Evolutionary conservation across 2,888 invertebrate genomes (phyloP), one percentile per base, ranked within the genome.

Genomic region (Monochamus alternatus): DNA sequence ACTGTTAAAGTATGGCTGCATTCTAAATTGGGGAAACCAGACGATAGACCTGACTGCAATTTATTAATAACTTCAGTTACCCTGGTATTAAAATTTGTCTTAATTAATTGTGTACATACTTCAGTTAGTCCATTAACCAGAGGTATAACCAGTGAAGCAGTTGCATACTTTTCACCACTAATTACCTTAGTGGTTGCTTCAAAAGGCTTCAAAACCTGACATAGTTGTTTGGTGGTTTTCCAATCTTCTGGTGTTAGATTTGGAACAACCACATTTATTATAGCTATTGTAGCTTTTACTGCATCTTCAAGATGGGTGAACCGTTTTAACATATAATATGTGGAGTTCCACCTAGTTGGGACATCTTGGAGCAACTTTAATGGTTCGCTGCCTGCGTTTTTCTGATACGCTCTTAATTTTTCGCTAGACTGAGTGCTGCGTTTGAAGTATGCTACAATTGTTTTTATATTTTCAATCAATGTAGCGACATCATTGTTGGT

Each of bases 121-220:
- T 22, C 67, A 47, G 8, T 32, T 38, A 75, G 31, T 14, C 73
- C 77, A 69, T 75, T 69, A 0, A 31, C 44, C 30, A 78, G 32
- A 0, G 62, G 67, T 12, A 78, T 75, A 4, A 76, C 74, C 10
- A 64, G 55, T 14, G 75, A 68, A 22, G 64, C 78, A n/a, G 80
- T 75, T 31, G 51, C 22, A 66, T 80, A 77, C 10, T 71, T 59
- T 71, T 78, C 78, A 1, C 76, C 80, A 71, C 74, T 72, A 12
- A 79, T 44, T 5, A 68, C 62, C 63, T 74, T 71, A 12, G 78
- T 79, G 1, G 70, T 73, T 43, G 75, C 64, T 44, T 80, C 77
- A 71, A 77, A 79, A n/a, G 73, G 76, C 5, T 47, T 10, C 66
- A 80, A 52, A 60, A 80, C 71, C n/a, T 30, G 9, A 47, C 60